Percentiles rank a stretch among this genome's conserved stretches.
phyloP scores from a whole-genome alignment of 2,113 vertebrate species.

The Okapia johnstoni region DNA sequence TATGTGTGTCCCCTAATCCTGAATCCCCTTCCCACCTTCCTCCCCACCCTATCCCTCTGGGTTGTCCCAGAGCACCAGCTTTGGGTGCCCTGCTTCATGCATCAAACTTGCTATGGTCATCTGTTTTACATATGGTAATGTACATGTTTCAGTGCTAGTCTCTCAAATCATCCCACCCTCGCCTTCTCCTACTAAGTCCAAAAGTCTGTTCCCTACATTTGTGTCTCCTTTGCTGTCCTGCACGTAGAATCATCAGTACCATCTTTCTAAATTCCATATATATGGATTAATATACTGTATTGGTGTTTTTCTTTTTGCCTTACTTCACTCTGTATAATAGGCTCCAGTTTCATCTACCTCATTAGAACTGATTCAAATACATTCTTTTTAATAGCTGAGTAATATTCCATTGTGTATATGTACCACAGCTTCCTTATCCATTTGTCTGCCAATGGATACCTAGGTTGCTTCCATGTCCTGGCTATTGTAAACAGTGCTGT shows the following conservation, averaged over 20 bases:
- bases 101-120: not conserved
- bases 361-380: not conserved
- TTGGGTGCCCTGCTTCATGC: not conserved
- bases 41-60: not conserved
- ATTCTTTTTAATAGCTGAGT: not conserved
- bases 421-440: not conserved
- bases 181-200: not conserved
- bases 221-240: not conserved
- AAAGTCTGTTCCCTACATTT: not conserved
- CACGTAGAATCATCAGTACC: not conserved
- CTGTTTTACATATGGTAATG: not conserved
- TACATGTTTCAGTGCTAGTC: not conserved
- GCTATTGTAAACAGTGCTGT: not conserved
- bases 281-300: not conserved
- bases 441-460: rapidly evolving
- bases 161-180: not conserved
- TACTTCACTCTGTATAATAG: not conserved
- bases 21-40: not conserved
- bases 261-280: not conserved
- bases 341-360: not conserved
- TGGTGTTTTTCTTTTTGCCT: not conserved
- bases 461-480: not conserved
- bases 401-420: not conserved
- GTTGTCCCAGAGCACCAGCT: not conserved
- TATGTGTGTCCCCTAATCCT: not conserved